A percentile compares a stretch with the other conserved stretches of the same genome.
These are phyloP conservation scores for Trigoniulus corallinus DNA, from an alignment of 1,140 invertebrate genomes.

Conservation along the genomic window DNA sequence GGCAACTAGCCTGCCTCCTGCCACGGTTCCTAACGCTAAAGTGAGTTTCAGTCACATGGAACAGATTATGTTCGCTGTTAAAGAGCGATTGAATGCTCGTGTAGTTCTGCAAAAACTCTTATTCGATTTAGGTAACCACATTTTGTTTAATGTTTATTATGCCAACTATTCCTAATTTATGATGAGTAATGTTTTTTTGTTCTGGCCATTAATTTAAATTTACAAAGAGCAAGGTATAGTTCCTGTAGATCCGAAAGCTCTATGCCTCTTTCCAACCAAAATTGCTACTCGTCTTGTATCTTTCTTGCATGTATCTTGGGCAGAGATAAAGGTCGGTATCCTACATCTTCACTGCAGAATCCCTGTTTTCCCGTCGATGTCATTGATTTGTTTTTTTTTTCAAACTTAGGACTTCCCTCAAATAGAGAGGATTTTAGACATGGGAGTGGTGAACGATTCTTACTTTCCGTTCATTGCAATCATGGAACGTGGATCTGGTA, in stretches of 20 bases:
- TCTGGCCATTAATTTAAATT: too few species aligned
- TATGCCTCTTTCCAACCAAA: too few species aligned
- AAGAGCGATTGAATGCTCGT: conserved; percentile 49
- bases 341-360: not conserved
- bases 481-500: conserved; percentile 42
- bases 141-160: too few species aligned
- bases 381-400: conserved; percentile 33
- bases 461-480: conserved; percentile 31
- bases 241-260: too few species aligned
- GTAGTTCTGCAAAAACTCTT: conserved; percentile 58
- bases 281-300: conserved; percentile 39
- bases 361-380: conserved; percentile 15
- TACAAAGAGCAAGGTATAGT: conserved; percentile 22
- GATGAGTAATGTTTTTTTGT: too few species aligned
- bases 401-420: conserved; percentile 30
- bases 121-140: conserved; percentile 45
- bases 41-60: conserved; percentile 23
- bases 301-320: conserved; percentile 46
- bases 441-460: conserved; percentile 32
- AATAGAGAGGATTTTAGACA: conserved; percentile 48
- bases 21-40: not conserved
- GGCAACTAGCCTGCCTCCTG: not conserved
- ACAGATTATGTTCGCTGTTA: conserved; percentile 38
- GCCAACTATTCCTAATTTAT: too few species aligned
- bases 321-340: conserved; percentile 39